Conservation (phyloP, 2,113 vertebrate species). For the Saguinus midas region DNA sequence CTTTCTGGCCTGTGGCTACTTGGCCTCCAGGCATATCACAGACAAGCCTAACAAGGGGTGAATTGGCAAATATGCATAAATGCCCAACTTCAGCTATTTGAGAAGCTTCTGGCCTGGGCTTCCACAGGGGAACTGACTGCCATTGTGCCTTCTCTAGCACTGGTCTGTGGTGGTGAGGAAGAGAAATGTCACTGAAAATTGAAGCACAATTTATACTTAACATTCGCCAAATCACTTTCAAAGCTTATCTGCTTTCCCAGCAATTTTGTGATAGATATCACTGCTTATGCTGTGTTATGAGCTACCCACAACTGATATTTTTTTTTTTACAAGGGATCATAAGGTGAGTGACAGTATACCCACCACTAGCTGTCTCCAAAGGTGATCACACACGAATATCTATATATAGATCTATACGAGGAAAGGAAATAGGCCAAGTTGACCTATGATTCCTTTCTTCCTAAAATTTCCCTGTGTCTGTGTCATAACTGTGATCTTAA, state of each 20-base stretch:
- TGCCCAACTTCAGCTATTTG: neutral
- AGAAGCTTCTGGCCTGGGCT: neutral
- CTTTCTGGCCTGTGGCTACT: neutral
- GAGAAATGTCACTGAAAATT: conserved; percentile 31
- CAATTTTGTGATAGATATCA: conserved; percentile 60
- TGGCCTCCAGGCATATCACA: neutral
- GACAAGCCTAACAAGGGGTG: neutral
- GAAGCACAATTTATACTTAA: conserved; percentile 46
- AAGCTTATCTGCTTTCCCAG: conserved; percentile 63
- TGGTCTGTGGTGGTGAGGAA: neutral
- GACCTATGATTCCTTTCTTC: conserved; percentile 57
- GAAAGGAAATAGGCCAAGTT: conserved; percentile 40
- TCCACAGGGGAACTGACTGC: neutral
- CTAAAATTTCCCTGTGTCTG: conserved; percentile 51
- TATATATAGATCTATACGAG: conserved; percentile 39
- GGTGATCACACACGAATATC: neutral
- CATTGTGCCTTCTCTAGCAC: neutral
- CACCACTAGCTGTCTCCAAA: conserved; percentile 29
- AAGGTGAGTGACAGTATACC: conserved; percentile 40
- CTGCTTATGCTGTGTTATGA: conserved; percentile 61
- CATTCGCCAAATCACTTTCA: conserved; percentile 38
- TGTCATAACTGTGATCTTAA: conserved; percentile 59
- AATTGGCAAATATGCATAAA: neutral
- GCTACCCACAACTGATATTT: conserved; percentile 24
- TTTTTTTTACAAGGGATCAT: conserved; percentile 50